Base-by-base conservation (phyloP, 64 coral and sea anemone genomes). In the Dendrophyllia cribrosa region DNA sequence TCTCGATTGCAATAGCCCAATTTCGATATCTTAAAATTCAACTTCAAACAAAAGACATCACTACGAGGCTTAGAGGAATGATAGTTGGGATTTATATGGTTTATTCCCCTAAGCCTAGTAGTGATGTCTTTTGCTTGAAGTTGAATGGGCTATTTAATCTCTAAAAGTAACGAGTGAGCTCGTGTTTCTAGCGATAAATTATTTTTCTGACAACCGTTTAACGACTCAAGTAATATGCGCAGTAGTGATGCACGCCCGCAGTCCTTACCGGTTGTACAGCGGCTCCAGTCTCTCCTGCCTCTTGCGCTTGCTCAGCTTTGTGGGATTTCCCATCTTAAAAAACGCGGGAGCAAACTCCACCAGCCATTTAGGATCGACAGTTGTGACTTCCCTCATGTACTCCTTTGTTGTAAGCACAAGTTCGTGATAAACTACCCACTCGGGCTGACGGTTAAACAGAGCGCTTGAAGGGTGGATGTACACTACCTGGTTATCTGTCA, bases 371-470 rank as follows among this genome's bases (percentile, higher is more conserved):
- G 97, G 97, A 58, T 99, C 97, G 7, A 99, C 88, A 55, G 94
- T 95, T 20, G 97, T 99, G 53, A 95, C 94, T 75, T 99, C 97
- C 65, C 97, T 89, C 97, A 99, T 98, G 88, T 98, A 98, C 75
- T 98, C 97, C 20, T 98, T 98, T 1, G 97, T 98, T 22, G 97
- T 98, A n/a, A 98, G 79, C 5, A 98, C 97, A 2, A 98, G 70
- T 56, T 98, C 97, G 55, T 98, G 97, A 48, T 98, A 98, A 6
- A 98, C 91, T 1, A 98, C 97, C 97, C 97, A 98, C 65, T 98
- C 97, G 2, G 97, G 97, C 70, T 98, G 97, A 19, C 97, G 90
- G 72, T 98, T 98, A 52, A 98, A 98, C 75, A 98, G 76, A 17
- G 97, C 94, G 56, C 97, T 98, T 10, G 97, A 98, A 1, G 97